Base-by-base conservation (phyloP, 1,140 invertebrate species). In the Ectropis grisescens region DNA sequence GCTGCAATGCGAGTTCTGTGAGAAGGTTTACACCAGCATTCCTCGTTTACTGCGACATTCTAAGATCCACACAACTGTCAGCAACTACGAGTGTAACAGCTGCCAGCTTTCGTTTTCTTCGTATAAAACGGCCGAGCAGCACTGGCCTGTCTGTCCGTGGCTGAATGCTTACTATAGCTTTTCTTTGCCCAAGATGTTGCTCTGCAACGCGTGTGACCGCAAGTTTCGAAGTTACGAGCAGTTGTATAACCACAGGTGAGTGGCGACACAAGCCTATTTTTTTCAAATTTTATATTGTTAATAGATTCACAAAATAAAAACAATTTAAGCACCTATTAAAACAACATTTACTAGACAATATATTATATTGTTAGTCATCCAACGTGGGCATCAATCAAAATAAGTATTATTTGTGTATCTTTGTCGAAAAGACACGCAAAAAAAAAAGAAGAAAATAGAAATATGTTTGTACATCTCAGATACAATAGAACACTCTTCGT, bases 151-250 rank as follows among this genome's bases (percentile, higher is more conserved):
- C 12, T 83, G 81, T 36, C 41, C 62, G 1, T 79, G 72, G 69
- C 33, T 78, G 12, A 57, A 66, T 36, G 57, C 55, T 19, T 66
- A 49, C 34, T 80, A 80, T 27, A 60, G 42, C 30, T 82, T 83
- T 41, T 59, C 67, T 19, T 52, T 81, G 13, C 66, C 68, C 11
- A 79, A 79, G 56, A 41, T 79, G 34, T 47, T 79, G 23, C 50
- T 79, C 1, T 82, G 80, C 38, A 81, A 80, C 52, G 50, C 57
- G 19, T 82, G 80, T 49, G 72, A 82, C 39, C 54, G 71, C n/a
- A 81, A 80, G 39, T 82, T 82, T 41, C 56, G 58, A 30, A 76
- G 67, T 30, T 78, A 81, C 41, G 71, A 82, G 22, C 74, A 79
- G 35, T 44, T 82, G 9, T 82, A 82, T 40, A 72, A 62, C 40